Evolutionary conservation across 2,113 vertebrate genomes (phyloP), one percentile per base, ranked within the genome.

Genomic region (Ptychochromis oligacanthus): DNA sequence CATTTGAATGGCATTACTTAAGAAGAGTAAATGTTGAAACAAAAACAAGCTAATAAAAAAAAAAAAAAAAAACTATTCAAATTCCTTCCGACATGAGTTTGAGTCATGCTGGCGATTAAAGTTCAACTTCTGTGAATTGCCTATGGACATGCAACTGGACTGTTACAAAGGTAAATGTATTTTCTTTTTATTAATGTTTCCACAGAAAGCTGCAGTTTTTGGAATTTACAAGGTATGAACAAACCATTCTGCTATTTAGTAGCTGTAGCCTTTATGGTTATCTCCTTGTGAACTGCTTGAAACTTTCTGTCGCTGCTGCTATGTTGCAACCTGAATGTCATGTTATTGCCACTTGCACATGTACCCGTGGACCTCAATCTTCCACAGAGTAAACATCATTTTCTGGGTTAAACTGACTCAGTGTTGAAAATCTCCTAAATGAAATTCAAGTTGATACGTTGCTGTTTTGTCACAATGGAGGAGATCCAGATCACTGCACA

Each of bases 31-130:
- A 55, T 18, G 0, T 54, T 59, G 7, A 62, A 20, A 24, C 13
- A 1, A 76, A 87, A 77, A 67, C 36, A 76, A 36, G 18, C 10
- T 14, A 0, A 52, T 78, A 79, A 85, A 87, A 20, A 17, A 18
- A 17, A 12, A 6, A n/a, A n/a, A n/a, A n/a, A n/a, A n/a, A 31
- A 31, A 31, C 28, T 31, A 31, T 31, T 43, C 24, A 0, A 13
- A 65, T 43, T 24, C 15, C 5, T 58, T 2, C 6, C 3, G 2
- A 74, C 26, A 55, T 10, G 10, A 26, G 6, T 12, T n/a, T 54
- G n/a, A n/a, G 22, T 8, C 8, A 3, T 18, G 2, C 13, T 64
- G 4, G 3, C 1, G 5, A 20, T 43, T 54, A 58, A 82, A 75
- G 78, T 6, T 62, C 34, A 76, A 24, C 54, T 8, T 28, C 17